Conservation (phyloP, 2,888 invertebrate species). For the Ichneumon xanthorius region DNA sequence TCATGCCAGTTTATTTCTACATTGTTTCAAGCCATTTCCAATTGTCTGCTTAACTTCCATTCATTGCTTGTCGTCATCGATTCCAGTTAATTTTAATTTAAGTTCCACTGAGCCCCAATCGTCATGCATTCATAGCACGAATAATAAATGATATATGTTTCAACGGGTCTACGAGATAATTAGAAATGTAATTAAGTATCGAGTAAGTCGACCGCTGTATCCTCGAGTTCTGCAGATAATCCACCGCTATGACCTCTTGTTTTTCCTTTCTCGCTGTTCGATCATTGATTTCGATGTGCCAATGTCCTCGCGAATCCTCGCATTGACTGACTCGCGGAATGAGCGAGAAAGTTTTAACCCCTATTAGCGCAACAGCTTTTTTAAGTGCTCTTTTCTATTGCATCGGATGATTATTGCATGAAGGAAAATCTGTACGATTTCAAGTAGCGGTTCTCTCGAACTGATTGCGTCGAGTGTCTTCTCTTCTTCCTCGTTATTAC, state of each 20-base stretch:
- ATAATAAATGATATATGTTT: not conserved
- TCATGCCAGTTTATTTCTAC: no score
- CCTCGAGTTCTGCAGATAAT: not conserved
- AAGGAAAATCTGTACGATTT: not conserved
- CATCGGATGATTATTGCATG: not conserved
- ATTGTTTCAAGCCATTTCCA: no score
- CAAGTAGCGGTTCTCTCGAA: not conserved
- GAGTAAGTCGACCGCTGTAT: no score
- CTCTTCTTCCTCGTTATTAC: conserved; percentile 31
- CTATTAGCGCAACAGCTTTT: not conserved
- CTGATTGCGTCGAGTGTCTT: not conserved
- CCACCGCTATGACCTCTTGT: no score
- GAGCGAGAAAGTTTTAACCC: not conserved
- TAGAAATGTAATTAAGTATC: no score
- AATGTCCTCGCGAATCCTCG: not conserved
- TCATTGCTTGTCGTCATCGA: no score
- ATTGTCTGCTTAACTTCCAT: no score
- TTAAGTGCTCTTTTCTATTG: not conserved
- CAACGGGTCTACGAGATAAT: not conserved
- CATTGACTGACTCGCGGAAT: no score
- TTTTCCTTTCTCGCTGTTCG: no score
- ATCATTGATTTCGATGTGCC: not conserved
- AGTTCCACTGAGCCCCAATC: no score
- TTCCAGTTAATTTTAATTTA: not conserved
- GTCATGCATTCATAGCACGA: not conserved